A percentile compares a stretch with the other conserved stretches of the same genome.
phyloP scores from a whole-genome alignment of 1,140 invertebrate species.

The Drosophila paulistorum region DNA sequence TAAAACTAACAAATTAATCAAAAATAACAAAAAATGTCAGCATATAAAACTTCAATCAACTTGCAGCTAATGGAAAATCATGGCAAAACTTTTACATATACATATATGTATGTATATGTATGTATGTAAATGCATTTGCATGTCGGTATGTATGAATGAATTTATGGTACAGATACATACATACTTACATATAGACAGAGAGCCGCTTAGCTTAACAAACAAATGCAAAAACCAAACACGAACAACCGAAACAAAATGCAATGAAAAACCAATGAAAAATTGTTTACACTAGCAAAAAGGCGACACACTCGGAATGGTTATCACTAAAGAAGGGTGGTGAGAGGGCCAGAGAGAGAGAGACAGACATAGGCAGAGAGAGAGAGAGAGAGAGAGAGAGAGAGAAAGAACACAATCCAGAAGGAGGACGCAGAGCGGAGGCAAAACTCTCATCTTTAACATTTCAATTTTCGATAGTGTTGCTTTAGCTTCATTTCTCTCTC shows the following conservation, averaged over 20 bases:
- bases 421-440: neutral
- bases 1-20: no score
- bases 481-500: constrained; percentile 19
- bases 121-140: neutral
- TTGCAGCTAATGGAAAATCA: constrained; percentile 4
- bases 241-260: constrained; percentile 21
- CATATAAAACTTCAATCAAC: neutral
- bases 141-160: neutral
- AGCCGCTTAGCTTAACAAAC: constrained; percentile 23
- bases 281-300: constrained; percentile 42
- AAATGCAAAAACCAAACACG: constrained; percentile 45
- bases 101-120: neutral
- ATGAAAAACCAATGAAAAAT: constrained; percentile 49
- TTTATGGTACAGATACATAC: neutral
- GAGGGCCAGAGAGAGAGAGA: constrained; percentile 9
- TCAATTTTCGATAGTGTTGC: constrained; percentile 56
- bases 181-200: neutral
- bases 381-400: neutral
- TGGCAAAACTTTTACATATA: neutral
- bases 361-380: constrained; percentile 7
- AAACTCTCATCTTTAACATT: constrained; percentile 68
- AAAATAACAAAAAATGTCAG: no score
- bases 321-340: neutral
- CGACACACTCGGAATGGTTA: constrained; percentile 7
- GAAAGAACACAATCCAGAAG: neutral